Conservation (phyloP, 1,140 invertebrate genomes). For the Bombus consobrinus region DNA sequence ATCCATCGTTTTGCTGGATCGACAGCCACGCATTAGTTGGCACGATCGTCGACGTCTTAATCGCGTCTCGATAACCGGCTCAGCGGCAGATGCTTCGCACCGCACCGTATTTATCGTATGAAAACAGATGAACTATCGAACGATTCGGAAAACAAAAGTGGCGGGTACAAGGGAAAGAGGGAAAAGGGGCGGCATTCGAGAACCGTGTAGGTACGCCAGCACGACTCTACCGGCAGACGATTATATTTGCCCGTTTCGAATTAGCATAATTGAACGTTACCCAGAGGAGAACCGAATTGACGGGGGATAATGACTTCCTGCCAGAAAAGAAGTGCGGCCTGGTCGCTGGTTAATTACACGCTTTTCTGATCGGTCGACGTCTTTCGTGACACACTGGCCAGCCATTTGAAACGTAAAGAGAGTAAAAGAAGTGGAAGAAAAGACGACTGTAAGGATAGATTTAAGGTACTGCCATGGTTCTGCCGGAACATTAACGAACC, state of each 20-base stretch:
- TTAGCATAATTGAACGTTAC: constrained; percentile 77
- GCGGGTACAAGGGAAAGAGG: neutral
- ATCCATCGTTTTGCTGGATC: constrained; percentile 18
- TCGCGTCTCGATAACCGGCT: constrained; percentile 40
- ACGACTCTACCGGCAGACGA: constrained; percentile 48
- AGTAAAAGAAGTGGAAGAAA: neutral
- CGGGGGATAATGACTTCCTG: constrained; percentile 73
- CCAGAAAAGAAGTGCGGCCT: constrained; percentile 65
- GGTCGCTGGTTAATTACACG: constrained; percentile 69
- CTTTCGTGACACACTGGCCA: neutral
- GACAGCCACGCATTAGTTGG: constrained; percentile 61
- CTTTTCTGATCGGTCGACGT: constrained; percentile 53
- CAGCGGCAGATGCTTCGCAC: constrained; percentile 10
- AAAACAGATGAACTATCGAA: neutral
- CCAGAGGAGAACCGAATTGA: constrained; percentile 59
- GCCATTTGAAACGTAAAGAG: neutral
- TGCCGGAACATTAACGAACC: constrained; percentile 55
- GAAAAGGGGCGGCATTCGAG: constrained; percentile 21
- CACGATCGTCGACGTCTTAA: constrained; percentile 62
- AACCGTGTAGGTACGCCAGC: constrained; percentile 16
- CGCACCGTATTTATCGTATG: constrained; percentile 53
- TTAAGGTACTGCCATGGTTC: constrained; percentile 13
- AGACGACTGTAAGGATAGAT: constrained; percentile 13
- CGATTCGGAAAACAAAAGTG: neutral
- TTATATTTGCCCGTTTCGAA: constrained; percentile 70